phyloP scores from a whole-genome alignment of 53 echinoderm and acorn worm genomes.

The Luidia sarsii region DNA sequence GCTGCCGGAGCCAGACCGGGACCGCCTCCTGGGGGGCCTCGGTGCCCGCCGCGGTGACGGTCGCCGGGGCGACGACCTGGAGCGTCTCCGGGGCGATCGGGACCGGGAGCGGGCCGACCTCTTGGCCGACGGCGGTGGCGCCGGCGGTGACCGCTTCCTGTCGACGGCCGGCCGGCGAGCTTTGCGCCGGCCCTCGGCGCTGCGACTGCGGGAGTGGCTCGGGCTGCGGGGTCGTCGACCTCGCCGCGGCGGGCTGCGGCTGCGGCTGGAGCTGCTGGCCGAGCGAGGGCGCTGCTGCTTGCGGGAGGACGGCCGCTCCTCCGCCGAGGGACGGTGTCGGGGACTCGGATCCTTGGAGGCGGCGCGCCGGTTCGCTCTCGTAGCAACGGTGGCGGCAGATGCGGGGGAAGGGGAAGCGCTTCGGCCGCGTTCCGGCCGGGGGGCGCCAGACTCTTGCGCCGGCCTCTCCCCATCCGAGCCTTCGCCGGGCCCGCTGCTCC shows the following conservation, averaged over 20 bases:
- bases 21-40: constrained; percentile 38
- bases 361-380: background rate
- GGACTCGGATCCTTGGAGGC: constrained; percentile 4
- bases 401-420: background rate
- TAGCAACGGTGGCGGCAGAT: background rate
- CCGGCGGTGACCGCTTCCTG: constrained; percentile 2
- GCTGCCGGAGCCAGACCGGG: constrained; percentile 23
- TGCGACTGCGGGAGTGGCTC: constrained; percentile 5
- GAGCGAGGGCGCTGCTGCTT: constrained; percentile 26
- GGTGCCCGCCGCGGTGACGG: constrained; percentile 15
- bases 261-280: constrained; percentile 29
- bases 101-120: constrained; percentile 38
- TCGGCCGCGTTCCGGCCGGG: background rate
- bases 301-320: constrained; percentile 25
- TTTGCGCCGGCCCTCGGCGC: background rate
- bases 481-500: background rate
- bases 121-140: background rate
- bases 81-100: constrained; percentile 13
- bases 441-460: background rate
- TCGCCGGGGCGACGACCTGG: background rate
- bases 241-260: constrained; percentile 39
- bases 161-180: background rate
- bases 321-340: constrained; percentile 22
- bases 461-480: background rate
- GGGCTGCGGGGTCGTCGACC: constrained; percentile 8